Percentiles rank a stretch among this genome's conserved stretches.
Conservation (phyloP, 2,113 vertebrate species). For the Astatoreochromis straeleni region DNA sequence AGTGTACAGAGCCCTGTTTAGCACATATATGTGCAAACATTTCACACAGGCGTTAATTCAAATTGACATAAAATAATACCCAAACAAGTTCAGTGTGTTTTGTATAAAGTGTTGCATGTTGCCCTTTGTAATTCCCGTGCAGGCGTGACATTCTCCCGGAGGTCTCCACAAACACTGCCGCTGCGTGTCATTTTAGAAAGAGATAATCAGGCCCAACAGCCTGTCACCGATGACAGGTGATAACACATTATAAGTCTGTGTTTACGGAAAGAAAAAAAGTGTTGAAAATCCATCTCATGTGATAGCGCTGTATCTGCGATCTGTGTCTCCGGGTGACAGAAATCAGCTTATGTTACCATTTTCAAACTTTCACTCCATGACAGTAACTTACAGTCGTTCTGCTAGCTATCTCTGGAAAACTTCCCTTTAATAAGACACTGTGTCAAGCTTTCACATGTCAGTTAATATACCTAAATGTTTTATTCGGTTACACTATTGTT, state of each 20-base stretch:
- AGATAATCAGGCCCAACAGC: neutral
- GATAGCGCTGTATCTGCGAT: neutral
- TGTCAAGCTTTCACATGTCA: neutral
- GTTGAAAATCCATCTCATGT: neutral
- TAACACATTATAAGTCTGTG: neutral
- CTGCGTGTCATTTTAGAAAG: neutral
- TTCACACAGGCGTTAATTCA: neutral
- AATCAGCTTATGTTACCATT: neutral
- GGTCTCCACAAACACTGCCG: neutral
- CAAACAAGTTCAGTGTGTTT: neutral
- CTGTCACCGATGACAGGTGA: neutral
- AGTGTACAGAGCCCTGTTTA: neutral
- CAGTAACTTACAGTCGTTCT: neutral
- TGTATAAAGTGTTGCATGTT: neutral
- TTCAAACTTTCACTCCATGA: neutral
- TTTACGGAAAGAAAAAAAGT: neutral
- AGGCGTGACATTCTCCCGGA: neutral
- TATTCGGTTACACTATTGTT: neutral
- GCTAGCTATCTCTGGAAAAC: neutral
- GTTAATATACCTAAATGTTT: neutral
- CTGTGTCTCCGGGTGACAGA: neutral
- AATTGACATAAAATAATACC: neutral
- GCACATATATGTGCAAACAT: neutral
- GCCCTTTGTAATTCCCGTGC: neutral
- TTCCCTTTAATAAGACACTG: neutral